Evolutionary conservation across 1,140 invertebrate species (phyloP), one percentile per base, ranked within the genome.

Genomic region (Drosophila kurseongensis): DNA sequence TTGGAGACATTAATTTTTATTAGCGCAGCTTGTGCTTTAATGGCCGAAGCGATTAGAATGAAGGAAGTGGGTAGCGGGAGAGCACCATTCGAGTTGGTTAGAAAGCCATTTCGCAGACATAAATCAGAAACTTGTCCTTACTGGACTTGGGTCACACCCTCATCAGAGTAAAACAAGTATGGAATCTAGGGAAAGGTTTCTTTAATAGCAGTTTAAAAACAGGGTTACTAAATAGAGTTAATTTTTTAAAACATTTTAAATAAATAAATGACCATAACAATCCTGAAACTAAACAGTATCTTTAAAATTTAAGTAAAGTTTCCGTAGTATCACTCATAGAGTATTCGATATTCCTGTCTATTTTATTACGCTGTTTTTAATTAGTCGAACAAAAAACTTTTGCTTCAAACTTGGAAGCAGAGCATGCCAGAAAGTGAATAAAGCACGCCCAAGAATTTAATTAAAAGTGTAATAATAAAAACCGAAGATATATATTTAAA

Each of bases 1-100:
- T 29, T 60, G 78, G 40, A 42, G 45, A 60, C 75, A 86, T 86
- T 85, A 71, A 85, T 72, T 72, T 82, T 72, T 78, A 85, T 86
- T 85, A 88, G 69, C 47, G 8, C 45, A 63, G 65, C 60, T 66
- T 67, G 66, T 50, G 60, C 48, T 67, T 66, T 76, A 86, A 82
- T 88, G 69, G 61, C 66, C 62, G 41, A 44, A 54, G 51, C 66
- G 48, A 73, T 82, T 82, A 75, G 40, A 55, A 47, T 16, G 45
- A 41, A 48, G 9, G 8, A 27, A 69, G 48, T 23, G 27, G 23
- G n/a, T 5, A 5, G 9, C 14, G 9, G 16, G 0, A 27, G 38
- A 7, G 41, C 8, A 7, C 13, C n/a, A 23, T 27, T 13, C 9
- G 48, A 35, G 27, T 40, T 55, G 63, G 48, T 14, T 54, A 23